Evolutionary conservation across 2,797 vertebrate species (phyloP).

Genomic region (Darevskia mixta): DNA sequence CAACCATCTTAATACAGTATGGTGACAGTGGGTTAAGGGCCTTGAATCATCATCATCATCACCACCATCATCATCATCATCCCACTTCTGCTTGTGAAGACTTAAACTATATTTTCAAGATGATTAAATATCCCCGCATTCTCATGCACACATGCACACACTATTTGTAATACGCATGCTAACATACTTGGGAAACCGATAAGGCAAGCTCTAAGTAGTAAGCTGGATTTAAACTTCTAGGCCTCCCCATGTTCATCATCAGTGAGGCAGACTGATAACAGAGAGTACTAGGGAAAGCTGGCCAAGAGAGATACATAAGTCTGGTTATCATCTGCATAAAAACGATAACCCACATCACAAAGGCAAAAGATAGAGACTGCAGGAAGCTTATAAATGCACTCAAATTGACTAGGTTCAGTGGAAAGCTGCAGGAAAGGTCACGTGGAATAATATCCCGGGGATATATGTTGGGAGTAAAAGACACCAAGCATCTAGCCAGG

Average conservation of each 20-base stretch:
- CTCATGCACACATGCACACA: too few species aligned
- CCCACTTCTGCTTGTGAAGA: not conserved
- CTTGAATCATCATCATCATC: not conserved
- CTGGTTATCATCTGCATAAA: constrained; percentile 3
- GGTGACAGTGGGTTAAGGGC: not conserved
- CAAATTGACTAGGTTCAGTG: not conserved
- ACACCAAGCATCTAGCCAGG: not conserved
- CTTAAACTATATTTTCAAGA: not conserved
- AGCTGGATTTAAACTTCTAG: not conserved
- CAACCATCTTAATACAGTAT: not conserved
- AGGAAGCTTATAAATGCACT: not conserved
- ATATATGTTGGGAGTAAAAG: not conserved
- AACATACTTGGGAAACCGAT: not conserved
- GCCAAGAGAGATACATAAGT: not conserved
- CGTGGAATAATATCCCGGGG: not conserved
- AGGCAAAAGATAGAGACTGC: not conserved
- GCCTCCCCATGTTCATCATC: constrained; percentile 30
- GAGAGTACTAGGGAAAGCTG: constrained; percentile 4
- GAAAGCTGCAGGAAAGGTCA: not conserved
- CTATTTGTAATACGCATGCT: not conserved
- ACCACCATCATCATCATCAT: too few species aligned
- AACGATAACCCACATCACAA: not conserved
- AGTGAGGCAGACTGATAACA: constrained; percentile 21
- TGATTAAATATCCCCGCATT: not conserved
- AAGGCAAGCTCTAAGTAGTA: not conserved